Percentiles rank a stretch among this genome's conserved stretches.
Conservation (phyloP, 2,113 vertebrate genomes). For the Malaclemys terrapin region DNA sequence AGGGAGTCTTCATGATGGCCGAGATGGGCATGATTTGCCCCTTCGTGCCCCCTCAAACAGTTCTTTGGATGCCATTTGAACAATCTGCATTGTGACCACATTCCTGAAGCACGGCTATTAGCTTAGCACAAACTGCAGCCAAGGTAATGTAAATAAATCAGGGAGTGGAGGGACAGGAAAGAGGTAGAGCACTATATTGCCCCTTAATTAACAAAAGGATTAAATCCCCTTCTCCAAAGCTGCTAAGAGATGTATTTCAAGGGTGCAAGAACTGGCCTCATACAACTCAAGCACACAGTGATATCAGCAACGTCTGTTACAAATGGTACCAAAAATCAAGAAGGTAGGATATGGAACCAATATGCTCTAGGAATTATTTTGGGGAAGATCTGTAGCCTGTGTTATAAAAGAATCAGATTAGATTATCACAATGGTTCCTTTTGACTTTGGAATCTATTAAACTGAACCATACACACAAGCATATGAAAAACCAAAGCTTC, state of each 20-base stretch:
- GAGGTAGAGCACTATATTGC: not conserved
- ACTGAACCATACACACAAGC: not conserved
- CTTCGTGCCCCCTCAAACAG: not conserved
- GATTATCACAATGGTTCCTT: too few species aligned
- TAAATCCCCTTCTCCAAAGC: not conserved
- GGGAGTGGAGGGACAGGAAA: conserved; percentile 55
- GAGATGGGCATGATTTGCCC: conserved; percentile 16
- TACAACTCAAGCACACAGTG: not conserved
- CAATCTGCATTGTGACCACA: conserved; percentile 9
- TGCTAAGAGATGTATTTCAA: not conserved
- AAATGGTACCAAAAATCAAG: not conserved
- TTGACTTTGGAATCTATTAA: not conserved
- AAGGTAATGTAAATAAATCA: conserved; percentile 15
- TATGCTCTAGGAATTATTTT: too few species aligned
- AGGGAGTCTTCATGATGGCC: conserved; percentile 16
- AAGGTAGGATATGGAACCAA: not conserved
- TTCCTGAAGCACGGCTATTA: conserved; percentile 24
- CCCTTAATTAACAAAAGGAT: conserved; percentile 31
- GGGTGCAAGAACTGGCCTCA: not conserved
- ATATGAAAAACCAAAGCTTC: not conserved
- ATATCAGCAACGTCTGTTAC: conserved; percentile 19
- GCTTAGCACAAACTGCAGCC: conserved; percentile 65
- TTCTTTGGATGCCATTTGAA: conserved; percentile 22
- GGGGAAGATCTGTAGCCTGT: too few species aligned
- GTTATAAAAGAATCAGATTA: too few species aligned